Conservation (phyloP, 2,113 vertebrate species). For the Furnarius figulus region DNA sequence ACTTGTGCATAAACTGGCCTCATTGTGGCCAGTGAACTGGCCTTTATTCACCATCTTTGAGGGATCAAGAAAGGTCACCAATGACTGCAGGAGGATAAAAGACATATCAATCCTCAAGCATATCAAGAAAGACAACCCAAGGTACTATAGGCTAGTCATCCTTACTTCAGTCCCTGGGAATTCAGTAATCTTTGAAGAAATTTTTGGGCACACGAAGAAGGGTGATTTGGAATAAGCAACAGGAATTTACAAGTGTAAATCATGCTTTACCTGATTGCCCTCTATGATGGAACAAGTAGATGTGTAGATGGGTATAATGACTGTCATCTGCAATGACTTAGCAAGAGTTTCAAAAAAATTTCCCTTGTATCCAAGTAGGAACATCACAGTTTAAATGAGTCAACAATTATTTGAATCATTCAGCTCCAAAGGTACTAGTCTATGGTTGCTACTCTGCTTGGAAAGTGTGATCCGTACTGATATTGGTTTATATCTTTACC, state of each 20-base stretch:
- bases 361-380: neutral
- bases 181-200: neutral
- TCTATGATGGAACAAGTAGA: neutral
- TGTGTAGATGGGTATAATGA: neutral
- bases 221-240: neutral
- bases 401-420: neutral
- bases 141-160: neutral
- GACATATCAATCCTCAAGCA: neutral
- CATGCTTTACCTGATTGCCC: neutral
- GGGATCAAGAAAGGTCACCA: neutral
- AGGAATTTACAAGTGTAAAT: neutral
- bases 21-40: neutral
- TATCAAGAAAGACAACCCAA: neutral
- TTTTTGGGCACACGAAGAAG: neutral
- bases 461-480: neutral
- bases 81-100: neutral
- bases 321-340: neutral
- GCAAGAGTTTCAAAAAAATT: neutral
- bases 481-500: neutral
- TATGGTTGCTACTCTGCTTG: neutral
- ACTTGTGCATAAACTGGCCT: neutral
- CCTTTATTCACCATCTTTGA: neutral
- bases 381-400: neutral
- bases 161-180: neutral
- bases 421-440: neutral